Conservation (phyloP, 2,113 vertebrate genomes). For the Leuciscus idus region DNA sequence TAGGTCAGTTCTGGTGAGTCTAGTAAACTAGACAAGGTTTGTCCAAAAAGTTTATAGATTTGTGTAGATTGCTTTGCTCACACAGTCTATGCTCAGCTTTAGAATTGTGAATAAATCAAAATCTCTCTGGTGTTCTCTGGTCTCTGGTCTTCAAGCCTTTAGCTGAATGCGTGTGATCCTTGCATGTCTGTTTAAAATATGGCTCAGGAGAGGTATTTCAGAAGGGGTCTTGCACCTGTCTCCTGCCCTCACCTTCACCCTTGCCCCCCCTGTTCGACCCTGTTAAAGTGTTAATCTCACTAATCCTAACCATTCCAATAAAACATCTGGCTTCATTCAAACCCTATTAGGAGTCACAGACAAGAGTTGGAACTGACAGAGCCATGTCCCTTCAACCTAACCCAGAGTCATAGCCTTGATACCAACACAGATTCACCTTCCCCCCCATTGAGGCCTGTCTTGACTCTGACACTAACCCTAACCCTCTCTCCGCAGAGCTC, state of each 20-base stretch:
- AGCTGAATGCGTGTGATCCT: slow-evolving; percentile 1
- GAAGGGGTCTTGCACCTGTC: slow-evolving; percentile 43
- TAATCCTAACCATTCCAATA: slow-evolving; percentile 60
- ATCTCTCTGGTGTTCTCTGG: no score
- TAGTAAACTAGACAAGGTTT: not conserved
- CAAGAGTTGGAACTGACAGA: slow-evolving; percentile 52
- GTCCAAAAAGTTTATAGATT: no score
- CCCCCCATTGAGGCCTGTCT: not conserved
- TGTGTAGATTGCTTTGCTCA: not conserved
- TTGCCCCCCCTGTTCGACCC: slow-evolving; percentile 43
- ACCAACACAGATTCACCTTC: not conserved
- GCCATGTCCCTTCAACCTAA: slow-evolving; percentile 47
- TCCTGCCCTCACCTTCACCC: slow-evolving; percentile 49
- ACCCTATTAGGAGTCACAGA: slow-evolving; percentile 43
- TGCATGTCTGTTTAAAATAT: slow-evolving; percentile 33
- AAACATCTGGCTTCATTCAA: slow-evolving; percentile 62
- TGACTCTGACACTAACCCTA: slow-evolving; percentile 14
- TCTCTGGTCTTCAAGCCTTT: slow-evolving; percentile 15
- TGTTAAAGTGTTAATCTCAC: slow-evolving; percentile 58
- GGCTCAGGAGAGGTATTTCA: not conserved
- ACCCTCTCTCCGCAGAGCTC: not conserved
- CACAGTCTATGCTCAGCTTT: not conserved
- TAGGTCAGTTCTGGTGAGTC: not conserved
- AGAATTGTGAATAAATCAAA: not conserved
- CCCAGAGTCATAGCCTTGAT: slow-evolving; percentile 37